Evolutionary conservation across 2,797 vertebrate genomes (phyloP).

Genomic region (Oceanodroma leucorhoa): DNA sequence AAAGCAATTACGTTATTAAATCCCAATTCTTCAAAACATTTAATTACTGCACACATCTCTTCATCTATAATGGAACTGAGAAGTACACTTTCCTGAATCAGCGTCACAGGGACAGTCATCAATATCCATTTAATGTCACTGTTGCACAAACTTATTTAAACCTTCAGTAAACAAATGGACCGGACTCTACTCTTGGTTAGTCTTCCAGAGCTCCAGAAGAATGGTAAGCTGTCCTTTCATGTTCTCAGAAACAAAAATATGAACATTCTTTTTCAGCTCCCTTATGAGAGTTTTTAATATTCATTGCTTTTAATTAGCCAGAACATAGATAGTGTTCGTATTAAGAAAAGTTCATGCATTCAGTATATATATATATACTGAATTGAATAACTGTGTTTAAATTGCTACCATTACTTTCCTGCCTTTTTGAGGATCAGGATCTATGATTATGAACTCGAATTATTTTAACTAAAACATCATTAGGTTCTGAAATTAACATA

Average conservation of each 20-base stretch:
- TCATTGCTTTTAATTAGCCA: constrained; percentile 35
- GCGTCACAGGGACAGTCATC: not conserved
- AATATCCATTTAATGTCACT: not conserved
- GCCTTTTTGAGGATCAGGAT: constrained; percentile 28
- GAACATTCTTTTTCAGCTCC: not conserved
- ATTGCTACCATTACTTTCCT: constrained; percentile 24
- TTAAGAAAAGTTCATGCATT: not conserved
- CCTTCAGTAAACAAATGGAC: not conserved
- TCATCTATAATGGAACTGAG: not conserved
- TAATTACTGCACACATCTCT: not conserved
- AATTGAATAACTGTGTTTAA: constrained; percentile 49
- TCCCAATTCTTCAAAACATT: not conserved
- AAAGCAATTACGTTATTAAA: not conserved
- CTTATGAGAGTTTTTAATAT: not conserved
- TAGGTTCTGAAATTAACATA: constrained; percentile 66
- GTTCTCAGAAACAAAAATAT: not conserved
- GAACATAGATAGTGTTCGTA: not conserved
- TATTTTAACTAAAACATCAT: constrained; percentile 68
- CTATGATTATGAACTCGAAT: constrained; percentile 64
- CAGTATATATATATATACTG: not conserved
- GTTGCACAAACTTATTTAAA: not conserved
- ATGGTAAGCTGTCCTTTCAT: not conserved
- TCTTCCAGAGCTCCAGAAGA: not conserved
- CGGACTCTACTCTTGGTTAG: not conserved
- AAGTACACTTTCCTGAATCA: not conserved